Evolutionary conservation across 2,888 invertebrate species (phyloP), one percentile per base, ranked within the genome.

Genomic region (Heliconius erato): DNA sequence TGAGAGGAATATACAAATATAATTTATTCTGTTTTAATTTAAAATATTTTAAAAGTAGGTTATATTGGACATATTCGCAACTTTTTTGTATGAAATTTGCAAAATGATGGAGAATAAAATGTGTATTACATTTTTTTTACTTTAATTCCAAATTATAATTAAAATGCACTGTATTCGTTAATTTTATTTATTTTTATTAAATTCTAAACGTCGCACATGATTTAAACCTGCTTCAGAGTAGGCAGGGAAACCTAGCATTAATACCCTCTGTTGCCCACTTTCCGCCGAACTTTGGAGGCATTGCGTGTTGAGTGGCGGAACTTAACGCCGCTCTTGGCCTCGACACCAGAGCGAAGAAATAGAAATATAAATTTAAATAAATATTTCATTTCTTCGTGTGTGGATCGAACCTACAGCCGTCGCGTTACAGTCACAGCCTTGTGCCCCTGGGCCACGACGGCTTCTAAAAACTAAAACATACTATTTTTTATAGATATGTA

Each of bases 21-120:
- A 59, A 74, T 74, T 59, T 74, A 12, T 72, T 44, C 71, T 26
- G 14, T 72, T 72, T 59, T 59, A 32, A 28, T 59, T 76, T 35
- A 35, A 76, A 59, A 59, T 59, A 76, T 14, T 23, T n/a, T 59
- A 11, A 32, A 54, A 74, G 23, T 74, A 12, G n/a, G 14, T 72
- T 72, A 44, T 49, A 26, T 26, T 44, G 44, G n/a, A 26, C 7
- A 44, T 44, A 11, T 71, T 16, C 23, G 35, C 35, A 23, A 35
- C 23, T 23, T 23, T 32, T 69, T 69, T 40, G 11, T n/a, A 69
- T n/a, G 12, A 69, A 16, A 11, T 9, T 67, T 67, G 6, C 28
- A 67, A 67, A 54, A 6, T 6, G 28, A 67, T 67, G 65, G 26
- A 32, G 2, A 67, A 54, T 19, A 54, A 19, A 54, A 54, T 19